Percentiles rank a stretch among this genome's conserved stretches.
phyloP scores from a whole-genome alignment of 2,888 invertebrate species.

The Archips crataeganus region DNA sequence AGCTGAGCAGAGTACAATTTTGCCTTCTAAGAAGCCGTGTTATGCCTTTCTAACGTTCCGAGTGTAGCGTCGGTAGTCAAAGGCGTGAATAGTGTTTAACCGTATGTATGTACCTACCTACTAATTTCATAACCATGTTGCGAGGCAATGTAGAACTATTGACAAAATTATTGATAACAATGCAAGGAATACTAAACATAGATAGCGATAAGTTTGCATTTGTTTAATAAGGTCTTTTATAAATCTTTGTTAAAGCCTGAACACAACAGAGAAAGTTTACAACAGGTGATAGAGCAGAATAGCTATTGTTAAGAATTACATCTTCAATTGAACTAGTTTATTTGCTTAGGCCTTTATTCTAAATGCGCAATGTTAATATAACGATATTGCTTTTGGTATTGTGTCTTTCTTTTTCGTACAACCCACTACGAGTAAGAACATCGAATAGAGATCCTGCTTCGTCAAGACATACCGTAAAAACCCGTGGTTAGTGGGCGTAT shows the following conservation, averaged over 20 bases:
- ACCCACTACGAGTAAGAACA: not conserved
- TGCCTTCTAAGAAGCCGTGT: slow-evolving; percentile 43
- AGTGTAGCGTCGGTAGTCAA: slow-evolving; percentile 70
- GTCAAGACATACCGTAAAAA: slow-evolving; percentile 8
- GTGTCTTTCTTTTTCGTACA: not conserved
- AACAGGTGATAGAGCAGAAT: not conserved
- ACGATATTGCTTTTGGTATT: not conserved
- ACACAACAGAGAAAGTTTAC: slow-evolving; percentile 4
- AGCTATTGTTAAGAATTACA: not conserved
- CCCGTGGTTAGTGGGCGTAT: slow-evolving; percentile 27
- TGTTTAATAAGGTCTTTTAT: not conserved
- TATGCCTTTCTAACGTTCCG: slow-evolving; percentile 58
- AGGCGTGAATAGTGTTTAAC: slow-evolving; percentile 83
- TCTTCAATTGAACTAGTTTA: slow-evolving; percentile 11
- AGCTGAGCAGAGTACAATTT: slow-evolving; percentile 57
- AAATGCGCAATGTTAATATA: not conserved
- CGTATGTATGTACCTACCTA: slow-evolving; percentile 52
- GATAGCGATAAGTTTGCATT: not conserved
- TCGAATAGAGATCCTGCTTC: not conserved
- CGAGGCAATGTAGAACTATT: not conserved
- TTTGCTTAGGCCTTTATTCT: not conserved
- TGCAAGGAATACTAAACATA: not conserved
- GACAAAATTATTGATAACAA: not conserved
- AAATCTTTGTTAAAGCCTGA: not conserved
- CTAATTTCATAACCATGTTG: not conserved